phyloP scores from a whole-genome alignment of 2,797 vertebrate species.

The Lacerta bilineata region DNA sequence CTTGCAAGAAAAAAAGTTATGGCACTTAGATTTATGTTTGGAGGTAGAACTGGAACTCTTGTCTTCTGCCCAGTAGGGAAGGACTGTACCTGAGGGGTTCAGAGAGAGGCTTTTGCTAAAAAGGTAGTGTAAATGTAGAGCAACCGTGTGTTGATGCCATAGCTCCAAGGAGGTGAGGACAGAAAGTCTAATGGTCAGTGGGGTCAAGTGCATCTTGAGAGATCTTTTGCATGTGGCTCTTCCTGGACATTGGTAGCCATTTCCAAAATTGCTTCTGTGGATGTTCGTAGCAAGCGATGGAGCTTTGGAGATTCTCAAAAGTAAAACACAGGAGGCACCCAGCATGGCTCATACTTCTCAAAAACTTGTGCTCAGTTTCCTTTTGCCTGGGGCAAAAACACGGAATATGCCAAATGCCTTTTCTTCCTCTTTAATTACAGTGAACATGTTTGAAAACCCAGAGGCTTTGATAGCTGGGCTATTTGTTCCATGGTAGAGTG shows the following conservation, averaged over 20 bases:
- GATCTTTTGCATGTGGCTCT: neutral
- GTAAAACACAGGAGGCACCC: no score
- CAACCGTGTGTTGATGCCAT: neutral
- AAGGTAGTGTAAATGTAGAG: constrained; percentile 14
- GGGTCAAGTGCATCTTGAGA: neutral
- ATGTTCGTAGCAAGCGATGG: neutral
- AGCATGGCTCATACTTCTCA: neutral
- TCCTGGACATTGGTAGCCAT: neutral
- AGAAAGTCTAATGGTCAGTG: neutral
- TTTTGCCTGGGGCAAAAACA: neutral
- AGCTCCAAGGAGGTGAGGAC: neutral
- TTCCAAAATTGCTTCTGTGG: neutral
- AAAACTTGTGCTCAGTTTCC: neutral
- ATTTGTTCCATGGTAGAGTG: neutral
- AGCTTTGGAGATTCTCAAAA: neutral
- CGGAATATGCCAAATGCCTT: neutral
- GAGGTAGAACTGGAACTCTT: neutral
- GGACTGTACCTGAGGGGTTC: neutral
- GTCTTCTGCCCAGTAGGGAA: neutral
- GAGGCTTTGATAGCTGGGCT: constrained; percentile 1
- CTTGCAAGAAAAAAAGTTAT: neutral
- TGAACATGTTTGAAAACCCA: neutral
- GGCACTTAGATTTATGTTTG: neutral
- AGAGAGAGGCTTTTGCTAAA: neutral
- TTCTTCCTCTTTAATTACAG: neutral